Evolutionary conservation across 2,888 invertebrate genomes (phyloP).

Genomic region (Hymenopus coronatus): DNA sequence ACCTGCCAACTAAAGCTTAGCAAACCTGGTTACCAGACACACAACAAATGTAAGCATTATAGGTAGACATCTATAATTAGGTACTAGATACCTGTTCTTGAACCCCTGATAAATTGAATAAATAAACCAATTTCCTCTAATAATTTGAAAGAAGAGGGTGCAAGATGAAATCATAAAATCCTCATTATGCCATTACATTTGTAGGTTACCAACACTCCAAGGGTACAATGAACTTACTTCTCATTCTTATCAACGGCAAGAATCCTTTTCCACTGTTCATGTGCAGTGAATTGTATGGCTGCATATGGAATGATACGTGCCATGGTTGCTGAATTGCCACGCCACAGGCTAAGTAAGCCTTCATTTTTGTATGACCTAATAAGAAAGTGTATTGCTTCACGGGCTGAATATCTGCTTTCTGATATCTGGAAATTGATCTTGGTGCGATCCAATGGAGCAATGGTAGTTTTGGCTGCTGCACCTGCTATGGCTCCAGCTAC

Average conservation of each 20-base stretch:
- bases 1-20: too few species aligned
- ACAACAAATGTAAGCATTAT: too few species aligned
- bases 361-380: slow-evolving; percentile 65
- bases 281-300: slow-evolving; percentile 94
- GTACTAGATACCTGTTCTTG: not conserved
- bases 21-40: too few species aligned
- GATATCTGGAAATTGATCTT: slow-evolving; percentile 95
- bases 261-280: slow-evolving; percentile 92
- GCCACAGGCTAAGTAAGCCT: slow-evolving; percentile 85
- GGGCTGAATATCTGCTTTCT: slow-evolving; percentile 67
- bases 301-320: slow-evolving; percentile 95
- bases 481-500: slow-evolving; percentile 92
- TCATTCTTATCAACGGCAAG: slow-evolving; percentile 55
- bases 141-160: not conserved
- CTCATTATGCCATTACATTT: slow-evolving; percentile 17
- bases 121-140: not conserved
- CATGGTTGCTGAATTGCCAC: slow-evolving; percentile 99
- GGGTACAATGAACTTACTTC: slow-evolving; percentile 16
- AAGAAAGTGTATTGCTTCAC: slow-evolving; percentile 69
- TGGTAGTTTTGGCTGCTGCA: slow-evolving; percentile 90
- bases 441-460: slow-evolving; percentile 95
- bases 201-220: not conserved
- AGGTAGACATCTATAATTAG: too few species aligned
- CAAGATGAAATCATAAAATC: slow-evolving; percentile 24
- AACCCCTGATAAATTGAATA: not conserved